These are phyloP conservation scores for Lutjanus erythropterus DNA, from an alignment of 2,113 vertebrate genomes.

Conservation along the genomic window DNA sequence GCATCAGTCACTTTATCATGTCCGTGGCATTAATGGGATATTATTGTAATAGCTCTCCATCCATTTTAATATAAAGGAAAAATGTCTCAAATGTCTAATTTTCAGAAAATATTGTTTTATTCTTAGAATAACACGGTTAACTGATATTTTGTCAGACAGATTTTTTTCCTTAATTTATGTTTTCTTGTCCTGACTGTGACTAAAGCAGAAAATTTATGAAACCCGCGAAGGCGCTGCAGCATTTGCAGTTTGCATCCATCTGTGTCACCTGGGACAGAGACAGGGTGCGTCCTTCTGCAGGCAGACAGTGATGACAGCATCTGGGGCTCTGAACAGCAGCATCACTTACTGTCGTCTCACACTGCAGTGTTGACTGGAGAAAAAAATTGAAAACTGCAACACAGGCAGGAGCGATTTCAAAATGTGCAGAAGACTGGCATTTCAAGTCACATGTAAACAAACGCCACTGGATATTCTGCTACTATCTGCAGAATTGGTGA, in stretches of 20 bases:
- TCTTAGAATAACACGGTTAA: slow-evolving; percentile 4
- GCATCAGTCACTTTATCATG: slow-evolving; percentile 45
- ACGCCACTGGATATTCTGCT: background rate
- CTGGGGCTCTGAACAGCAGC: slow-evolving; percentile 45
- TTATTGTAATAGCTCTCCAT: slow-evolving; percentile 40
- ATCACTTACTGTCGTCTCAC: slow-evolving; percentile 48
- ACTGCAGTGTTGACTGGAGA: slow-evolving; percentile 42
- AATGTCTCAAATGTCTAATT: slow-evolving; percentile 38
- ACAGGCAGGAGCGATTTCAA: slow-evolving; percentile 15
- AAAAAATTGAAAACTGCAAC: slow-evolving; percentile 1
- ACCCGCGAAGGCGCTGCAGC: background rate
- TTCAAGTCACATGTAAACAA: background rate
- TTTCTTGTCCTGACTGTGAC: slow-evolving; percentile 1
- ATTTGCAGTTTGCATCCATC: slow-evolving; percentile 32
- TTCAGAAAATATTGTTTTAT: background rate
- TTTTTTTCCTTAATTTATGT: slow-evolving; percentile 9
- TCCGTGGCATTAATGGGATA: slow-evolving; percentile 37
- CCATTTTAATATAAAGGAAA: slow-evolving; percentile 42
- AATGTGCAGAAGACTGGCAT: slow-evolving; percentile 23
- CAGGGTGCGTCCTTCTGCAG: slow-evolving; percentile 62
- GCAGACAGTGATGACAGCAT: slow-evolving; percentile 62
- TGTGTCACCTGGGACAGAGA: slow-evolving; percentile 55
- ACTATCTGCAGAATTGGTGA: background rate
- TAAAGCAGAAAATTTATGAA: slow-evolving; percentile 6
- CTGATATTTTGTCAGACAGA: background rate